phyloP scores from a whole-genome alignment of 2,797 vertebrate genomes.

The Eupleurogrammus muticus region DNA sequence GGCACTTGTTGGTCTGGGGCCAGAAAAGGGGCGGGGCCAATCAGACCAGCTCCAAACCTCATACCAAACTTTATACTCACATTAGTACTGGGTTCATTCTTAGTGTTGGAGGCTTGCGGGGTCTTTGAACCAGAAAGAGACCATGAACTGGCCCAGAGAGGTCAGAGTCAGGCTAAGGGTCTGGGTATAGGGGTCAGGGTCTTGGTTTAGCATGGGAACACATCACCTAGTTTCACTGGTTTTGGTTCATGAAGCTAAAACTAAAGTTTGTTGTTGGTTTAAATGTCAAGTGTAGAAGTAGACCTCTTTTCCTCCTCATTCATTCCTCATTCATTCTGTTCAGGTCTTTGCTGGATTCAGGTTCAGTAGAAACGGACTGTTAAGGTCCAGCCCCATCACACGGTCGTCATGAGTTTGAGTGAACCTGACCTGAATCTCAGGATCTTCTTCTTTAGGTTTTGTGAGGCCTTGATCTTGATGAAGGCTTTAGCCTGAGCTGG shows the following conservation, averaged over 20 bases:
- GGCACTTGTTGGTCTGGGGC: constrained; percentile 63
- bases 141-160: no score
- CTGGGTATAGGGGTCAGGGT: no score
- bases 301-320: neutral
- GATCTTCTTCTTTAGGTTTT: constrained; percentile 97
- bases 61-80: constrained; percentile 15
- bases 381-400: constrained; percentile 76
- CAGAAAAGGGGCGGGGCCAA: constrained; percentile 40
- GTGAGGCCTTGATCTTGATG: constrained; percentile 96
- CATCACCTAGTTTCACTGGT: no score
- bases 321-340: neutral
- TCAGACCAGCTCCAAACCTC: constrained; percentile 42
- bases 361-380: neutral
- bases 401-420: constrained; percentile 96
- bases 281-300: neutral
- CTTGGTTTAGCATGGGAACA: no score
- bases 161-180: no score
- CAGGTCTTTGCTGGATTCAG: neutral
- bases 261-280: no score
- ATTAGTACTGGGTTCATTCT: neutral
- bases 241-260: no score
- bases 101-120: neutral
- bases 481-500: constrained; percentile 86
- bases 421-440: constrained; percentile 94
- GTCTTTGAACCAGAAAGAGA: neutral